Percentiles rank a stretch among this genome's conserved stretches.
phyloP scores from a whole-genome alignment of 2,797 vertebrate species.

The Sylvia borin region DNA sequence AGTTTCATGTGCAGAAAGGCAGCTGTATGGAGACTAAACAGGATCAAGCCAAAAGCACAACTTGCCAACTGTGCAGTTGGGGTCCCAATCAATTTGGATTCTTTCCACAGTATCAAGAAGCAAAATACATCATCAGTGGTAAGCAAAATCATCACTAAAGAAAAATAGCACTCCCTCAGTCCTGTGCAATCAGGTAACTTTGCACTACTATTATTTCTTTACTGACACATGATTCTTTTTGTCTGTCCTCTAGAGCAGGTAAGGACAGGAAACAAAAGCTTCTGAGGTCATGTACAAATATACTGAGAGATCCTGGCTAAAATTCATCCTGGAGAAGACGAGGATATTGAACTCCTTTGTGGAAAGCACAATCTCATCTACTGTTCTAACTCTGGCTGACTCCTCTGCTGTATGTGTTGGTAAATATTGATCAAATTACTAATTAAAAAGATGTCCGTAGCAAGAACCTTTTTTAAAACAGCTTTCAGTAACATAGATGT shows the following conservation, averaged over 20 bases:
- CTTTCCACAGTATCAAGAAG: neutral
- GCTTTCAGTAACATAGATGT: neutral
- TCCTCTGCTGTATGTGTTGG: neutral
- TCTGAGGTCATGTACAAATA: neutral
- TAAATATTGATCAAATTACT: neutral
- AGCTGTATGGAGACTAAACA: neutral
- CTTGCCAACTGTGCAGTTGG: neutral
- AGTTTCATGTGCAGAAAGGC: neutral
- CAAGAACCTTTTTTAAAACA: neutral
- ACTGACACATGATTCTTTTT: neutral
- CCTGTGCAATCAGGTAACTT: neutral
- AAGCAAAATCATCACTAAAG: neutral
- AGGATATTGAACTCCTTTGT: neutral
- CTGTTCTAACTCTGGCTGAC: neutral
- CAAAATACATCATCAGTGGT: neutral
- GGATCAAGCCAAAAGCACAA: neutral
- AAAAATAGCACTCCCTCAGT: neutral
- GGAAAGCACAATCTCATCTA: neutral
- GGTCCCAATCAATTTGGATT: neutral
- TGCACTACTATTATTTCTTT: neutral
- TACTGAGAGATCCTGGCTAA: neutral
- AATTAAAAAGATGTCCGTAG: neutral
- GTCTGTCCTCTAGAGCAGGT: neutral
- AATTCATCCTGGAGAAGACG: neutral
- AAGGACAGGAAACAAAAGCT: neutral